Base-by-base conservation (phyloP, 2,888 invertebrate genomes). In the Scrobipalpa costella region DNA sequence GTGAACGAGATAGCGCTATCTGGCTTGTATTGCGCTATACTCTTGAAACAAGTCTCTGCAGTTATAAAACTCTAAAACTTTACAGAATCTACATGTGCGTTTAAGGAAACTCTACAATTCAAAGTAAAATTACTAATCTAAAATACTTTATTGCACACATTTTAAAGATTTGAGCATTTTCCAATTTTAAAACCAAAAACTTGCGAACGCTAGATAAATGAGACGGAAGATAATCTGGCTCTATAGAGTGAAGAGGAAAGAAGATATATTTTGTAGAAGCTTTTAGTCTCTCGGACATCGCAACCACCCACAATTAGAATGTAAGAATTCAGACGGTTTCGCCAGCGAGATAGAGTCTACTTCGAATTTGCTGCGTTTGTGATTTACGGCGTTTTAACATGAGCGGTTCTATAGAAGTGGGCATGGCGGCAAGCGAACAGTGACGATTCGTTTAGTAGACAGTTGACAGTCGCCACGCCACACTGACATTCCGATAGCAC, bases 381-480 rank as follows among this genome's bases (percentile, higher is more conserved):
- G 65, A 68, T 62, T 73, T 81, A 69, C 49, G 69, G 60, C 70
- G 47, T 79, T 75, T 79, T 67, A 64, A 38, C 27, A 9, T 57
- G 13, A 21, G 40, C 57, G 63, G 62, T 49, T 74, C 71, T 75
- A 75, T 80, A 72, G 82, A 88, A 88, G 90, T 89, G 90, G 91
- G 91, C 90, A 90, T 89, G 90, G 90, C 90, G 85, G 85, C 84
- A 81, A 83, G 83, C 82, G 79, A 83, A 82, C 86, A 86, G 85
- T 88, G 90, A 88, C 88, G 88, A 89, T 87, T 88, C 89, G 87
- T 88, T 90, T 91, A 91, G 91, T 90, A 90, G 88, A 90, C 90
- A 90, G 83, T 90, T 91, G 91, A 91, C 91, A 90, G 89, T 89
- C 90, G 85, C 89, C 90, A 89, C 90, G 88, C 90, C 88, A 89